phyloP scores from a whole-genome alignment of 2,888 invertebrate species.

The Abrostola tripartita region DNA sequence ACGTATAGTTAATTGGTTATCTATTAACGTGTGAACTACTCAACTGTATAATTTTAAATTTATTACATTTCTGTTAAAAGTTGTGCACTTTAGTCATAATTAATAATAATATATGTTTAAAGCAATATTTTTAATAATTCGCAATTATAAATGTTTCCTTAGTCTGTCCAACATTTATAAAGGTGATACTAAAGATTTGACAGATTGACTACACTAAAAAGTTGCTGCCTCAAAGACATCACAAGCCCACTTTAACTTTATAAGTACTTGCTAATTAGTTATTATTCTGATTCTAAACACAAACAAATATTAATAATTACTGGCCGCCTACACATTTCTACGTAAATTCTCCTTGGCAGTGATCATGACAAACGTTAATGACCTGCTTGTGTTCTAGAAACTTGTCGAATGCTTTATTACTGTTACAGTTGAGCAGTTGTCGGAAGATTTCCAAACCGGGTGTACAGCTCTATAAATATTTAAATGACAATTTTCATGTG shows the following conservation, averaged over 20 bases:
- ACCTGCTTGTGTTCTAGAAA: slow-evolving; percentile 75
- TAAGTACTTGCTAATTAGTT: slow-evolving; percentile 51
- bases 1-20: slow-evolving; percentile 44
- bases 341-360: slow-evolving; percentile 79
- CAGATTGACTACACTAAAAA: slow-evolving; percentile 18
- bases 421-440: slow-evolving; percentile 34
- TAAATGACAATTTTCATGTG: slow-evolving; percentile 33
- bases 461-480: slow-evolving; percentile 39
- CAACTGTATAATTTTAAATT: no score
- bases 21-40: slow-evolving; percentile 22
- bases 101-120: no score
- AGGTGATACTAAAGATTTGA: slow-evolving; percentile 17
- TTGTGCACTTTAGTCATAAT: no score
- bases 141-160: no score
- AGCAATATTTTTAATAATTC: no score
- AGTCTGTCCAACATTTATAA: neutral
- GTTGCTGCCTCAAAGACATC: slow-evolving; percentile 18
- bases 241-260: slow-evolving; percentile 21
- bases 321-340: slow-evolving; percentile 61
- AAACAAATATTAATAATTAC: slow-evolving; percentile 55
- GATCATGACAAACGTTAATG: slow-evolving; percentile 79
- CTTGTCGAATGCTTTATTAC: slow-evolving; percentile 63
- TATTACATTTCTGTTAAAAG: no score
- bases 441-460: slow-evolving; percentile 53
- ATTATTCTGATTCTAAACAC: slow-evolving; percentile 49